Evolutionary conservation across 53 echinoderm and acorn worm species (phyloP).

Genomic region (Paracentrotus lividus): DNA sequence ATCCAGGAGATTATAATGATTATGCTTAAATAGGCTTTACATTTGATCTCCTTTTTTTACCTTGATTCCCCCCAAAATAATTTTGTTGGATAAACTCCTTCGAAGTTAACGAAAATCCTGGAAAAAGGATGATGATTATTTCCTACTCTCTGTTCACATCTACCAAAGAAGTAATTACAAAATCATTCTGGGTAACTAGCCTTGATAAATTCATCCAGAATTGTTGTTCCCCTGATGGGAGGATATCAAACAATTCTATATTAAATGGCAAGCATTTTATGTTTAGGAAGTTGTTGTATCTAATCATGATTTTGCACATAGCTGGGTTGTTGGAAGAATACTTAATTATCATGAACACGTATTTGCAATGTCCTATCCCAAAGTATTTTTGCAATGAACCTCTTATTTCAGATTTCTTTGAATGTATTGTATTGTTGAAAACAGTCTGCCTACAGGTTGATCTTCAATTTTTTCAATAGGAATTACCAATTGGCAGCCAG

Average conservation of each 20-base stretch:
- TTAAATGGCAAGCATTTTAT: background rate
- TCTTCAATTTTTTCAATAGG: too few species aligned
- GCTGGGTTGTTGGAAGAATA: background rate
- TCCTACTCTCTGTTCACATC: background rate
- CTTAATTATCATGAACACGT: too few species aligned
- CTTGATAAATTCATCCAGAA: background rate
- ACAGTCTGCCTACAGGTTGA: too few species aligned
- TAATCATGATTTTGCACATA: background rate
- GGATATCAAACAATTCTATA: background rate
- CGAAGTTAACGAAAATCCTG: background rate
- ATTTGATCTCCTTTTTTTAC: too few species aligned
- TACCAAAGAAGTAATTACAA: background rate
- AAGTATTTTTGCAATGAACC: too few species aligned
- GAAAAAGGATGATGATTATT: background rate
- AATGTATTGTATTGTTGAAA: too few species aligned
- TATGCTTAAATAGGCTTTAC: too few species aligned
- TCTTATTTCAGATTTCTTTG: too few species aligned
- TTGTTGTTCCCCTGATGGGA: background rate
- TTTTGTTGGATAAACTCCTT: background rate
- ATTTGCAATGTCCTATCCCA: too few species aligned
- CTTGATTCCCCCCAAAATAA: too few species aligned
- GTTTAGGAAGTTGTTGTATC: background rate
- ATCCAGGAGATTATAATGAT: too few species aligned
- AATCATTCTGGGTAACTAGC: background rate
- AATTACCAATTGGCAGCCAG: too few species aligned